phyloP scores from a whole-genome alignment of 2,797 vertebrate genomes.

The Sternotherus odoratus region DNA sequence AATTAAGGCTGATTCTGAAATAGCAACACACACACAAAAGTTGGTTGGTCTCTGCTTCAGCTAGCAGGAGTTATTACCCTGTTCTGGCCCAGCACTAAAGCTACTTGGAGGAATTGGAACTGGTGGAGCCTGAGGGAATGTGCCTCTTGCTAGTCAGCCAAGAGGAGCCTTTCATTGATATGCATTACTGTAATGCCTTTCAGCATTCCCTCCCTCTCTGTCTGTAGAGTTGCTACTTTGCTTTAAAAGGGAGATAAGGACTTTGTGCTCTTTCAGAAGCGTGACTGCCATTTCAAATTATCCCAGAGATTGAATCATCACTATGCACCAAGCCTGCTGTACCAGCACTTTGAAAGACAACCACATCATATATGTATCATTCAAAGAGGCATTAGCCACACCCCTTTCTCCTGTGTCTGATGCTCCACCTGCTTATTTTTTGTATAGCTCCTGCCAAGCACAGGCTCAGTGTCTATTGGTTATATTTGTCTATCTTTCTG shows the following conservation, averaged over 20 bases:
- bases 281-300: conserved; percentile 57
- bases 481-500: background rate
- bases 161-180: conserved; percentile 59
- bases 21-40: background rate
- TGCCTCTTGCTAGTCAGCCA: conserved; percentile 27
- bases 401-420: background rate
- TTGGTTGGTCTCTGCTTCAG: background rate
- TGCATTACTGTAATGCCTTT: conserved; percentile 54
- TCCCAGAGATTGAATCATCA: conserved; percentile 64
- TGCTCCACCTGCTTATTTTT: background rate
- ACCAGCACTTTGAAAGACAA: conserved; percentile 51
- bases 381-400: conserved; percentile 10
- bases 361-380: conserved; percentile 14
- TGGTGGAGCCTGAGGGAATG: conserved; percentile 23
- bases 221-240: conserved; percentile 37
- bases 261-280: conserved; percentile 50
- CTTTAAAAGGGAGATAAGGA: conserved; percentile 66
- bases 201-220: conserved; percentile 42
- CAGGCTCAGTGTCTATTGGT: background rate
- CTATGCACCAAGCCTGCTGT: conserved; percentile 47
- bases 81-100: conserved; percentile 2
- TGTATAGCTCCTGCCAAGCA: background rate
- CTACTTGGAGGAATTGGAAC: conserved; percentile 23
- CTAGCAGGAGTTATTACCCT: background rate
- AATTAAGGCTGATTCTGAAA: background rate